Evolutionary conservation across 2,113 vertebrate genomes (phyloP).

Genomic region (Atherinomorus stipes): DNA sequence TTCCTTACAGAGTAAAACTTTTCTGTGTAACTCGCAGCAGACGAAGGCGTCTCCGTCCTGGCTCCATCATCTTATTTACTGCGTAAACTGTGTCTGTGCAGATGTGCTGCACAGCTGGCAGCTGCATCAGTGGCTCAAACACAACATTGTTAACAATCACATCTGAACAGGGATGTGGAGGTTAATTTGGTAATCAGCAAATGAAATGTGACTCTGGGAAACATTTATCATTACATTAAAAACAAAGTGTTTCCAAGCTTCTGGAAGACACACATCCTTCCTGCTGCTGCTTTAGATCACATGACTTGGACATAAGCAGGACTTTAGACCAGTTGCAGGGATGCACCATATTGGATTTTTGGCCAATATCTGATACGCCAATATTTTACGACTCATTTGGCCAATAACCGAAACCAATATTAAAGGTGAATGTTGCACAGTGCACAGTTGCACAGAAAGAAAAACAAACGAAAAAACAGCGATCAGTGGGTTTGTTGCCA

Average conservation of each 20-base stretch:
- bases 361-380: too few relatives aligned
- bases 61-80: slow-evolving; percentile 9
- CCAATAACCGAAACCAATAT: too few relatives aligned
- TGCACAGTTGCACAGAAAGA: too few relatives aligned
- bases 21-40: slow-evolving; percentile 1
- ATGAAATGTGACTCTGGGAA: slow-evolving; percentile 55
- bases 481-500: too few relatives aligned
- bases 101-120: slow-evolving; percentile 82
- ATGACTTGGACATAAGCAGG: too few relatives aligned
- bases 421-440: too few relatives aligned
- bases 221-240: slow-evolving; percentile 44
- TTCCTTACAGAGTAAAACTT: slow-evolving; percentile 12
- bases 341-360: too few relatives aligned
- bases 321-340: too few relatives aligned
- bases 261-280: not conserved
- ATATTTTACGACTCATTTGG: too few relatives aligned
- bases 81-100: slow-evolving; percentile 54
- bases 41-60: not conserved
- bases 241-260: slow-evolving; percentile 5
- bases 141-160: slow-evolving; percentile 58
- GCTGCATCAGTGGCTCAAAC: slow-evolving; percentile 70
- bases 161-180: slow-evolving; percentile 59
- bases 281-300: too few relatives aligned
- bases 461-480: too few relatives aligned
- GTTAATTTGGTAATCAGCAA: slow-evolving; percentile 81